A percentile compares a stretch with the other conserved stretches of the same genome.
Conservation (phyloP, 2,888 invertebrate genomes). For the Euplexia lucipara region DNA sequence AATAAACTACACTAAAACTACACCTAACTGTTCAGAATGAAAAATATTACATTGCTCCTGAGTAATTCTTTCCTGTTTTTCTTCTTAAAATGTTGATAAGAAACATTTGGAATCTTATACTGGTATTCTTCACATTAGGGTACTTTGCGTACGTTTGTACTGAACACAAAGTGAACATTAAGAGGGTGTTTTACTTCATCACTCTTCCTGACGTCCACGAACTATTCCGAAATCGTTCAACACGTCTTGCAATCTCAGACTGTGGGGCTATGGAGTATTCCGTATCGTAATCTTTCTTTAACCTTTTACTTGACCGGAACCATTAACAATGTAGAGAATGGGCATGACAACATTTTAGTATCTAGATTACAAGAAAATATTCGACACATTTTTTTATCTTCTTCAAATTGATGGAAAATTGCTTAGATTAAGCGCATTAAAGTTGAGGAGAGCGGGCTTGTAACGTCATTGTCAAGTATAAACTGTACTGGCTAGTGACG, state of each 20-base stretch:
- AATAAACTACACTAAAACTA: neutral
- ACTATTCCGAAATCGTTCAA: conserved; percentile 69
- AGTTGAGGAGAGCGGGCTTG: no score
- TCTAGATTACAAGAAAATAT: no score
- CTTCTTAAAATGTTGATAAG: conserved; percentile 14
- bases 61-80: neutral
- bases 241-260: conserved; percentile 50
- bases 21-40: neutral
- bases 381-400: no score
- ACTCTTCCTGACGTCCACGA: conserved; percentile 67
- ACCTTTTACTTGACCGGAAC: no score
- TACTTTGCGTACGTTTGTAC: conserved; percentile 24
- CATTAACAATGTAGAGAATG: no score
- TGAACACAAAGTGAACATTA: conserved; percentile 54
- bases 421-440: no score
- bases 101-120: conserved; percentile 7
- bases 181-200: conserved; percentile 65
- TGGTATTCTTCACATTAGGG: conserved; percentile 11
- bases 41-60: neutral
- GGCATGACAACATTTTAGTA: no score
- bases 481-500: no score
- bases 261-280: conserved; percentile 31
- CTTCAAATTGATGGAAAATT: no score
- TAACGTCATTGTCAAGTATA: no score
- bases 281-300: neutral